Conservation (phyloP, 2,113 vertebrate genomes). For the Proteles cristata region DNA sequence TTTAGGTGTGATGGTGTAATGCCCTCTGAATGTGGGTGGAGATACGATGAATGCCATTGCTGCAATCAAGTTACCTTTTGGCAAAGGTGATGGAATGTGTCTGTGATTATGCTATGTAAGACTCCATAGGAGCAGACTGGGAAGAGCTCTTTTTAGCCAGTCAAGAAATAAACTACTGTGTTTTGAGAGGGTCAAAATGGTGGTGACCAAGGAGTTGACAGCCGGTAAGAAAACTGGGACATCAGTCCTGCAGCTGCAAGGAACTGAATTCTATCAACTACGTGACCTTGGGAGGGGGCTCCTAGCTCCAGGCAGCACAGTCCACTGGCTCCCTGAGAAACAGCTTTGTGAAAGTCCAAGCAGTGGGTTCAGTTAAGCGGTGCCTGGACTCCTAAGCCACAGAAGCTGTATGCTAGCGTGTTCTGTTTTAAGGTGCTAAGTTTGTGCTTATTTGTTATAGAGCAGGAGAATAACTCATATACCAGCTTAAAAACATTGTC, state of each 20-base stretch:
- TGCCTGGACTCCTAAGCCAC: neutral
- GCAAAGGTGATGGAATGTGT: neutral
- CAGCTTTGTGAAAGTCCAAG: neutral
- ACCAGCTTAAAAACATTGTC: neutral
- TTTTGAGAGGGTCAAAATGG: neutral
- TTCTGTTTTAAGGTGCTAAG: neutral
- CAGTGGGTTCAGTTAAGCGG: accelerated
- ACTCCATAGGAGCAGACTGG: neutral
- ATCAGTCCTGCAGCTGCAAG: neutral
- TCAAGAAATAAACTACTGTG: neutral
- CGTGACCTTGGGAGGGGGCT: no score
- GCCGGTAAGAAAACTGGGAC: neutral
- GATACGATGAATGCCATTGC: neutral
- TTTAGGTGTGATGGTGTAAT: neutral
- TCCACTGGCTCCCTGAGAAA: no score
- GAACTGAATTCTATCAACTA: neutral
- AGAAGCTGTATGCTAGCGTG: neutral
- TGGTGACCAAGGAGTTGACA: neutral
- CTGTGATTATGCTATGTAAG: neutral
- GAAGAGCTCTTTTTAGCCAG: neutral
- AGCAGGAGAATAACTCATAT: neutral
- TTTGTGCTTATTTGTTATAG: neutral
- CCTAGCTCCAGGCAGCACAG: neutral
- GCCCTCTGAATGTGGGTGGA: no score
- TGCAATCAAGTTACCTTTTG: neutral